phyloP scores from a whole-genome alignment of 2,888 invertebrate species.

The Cephus sareptanus region DNA sequence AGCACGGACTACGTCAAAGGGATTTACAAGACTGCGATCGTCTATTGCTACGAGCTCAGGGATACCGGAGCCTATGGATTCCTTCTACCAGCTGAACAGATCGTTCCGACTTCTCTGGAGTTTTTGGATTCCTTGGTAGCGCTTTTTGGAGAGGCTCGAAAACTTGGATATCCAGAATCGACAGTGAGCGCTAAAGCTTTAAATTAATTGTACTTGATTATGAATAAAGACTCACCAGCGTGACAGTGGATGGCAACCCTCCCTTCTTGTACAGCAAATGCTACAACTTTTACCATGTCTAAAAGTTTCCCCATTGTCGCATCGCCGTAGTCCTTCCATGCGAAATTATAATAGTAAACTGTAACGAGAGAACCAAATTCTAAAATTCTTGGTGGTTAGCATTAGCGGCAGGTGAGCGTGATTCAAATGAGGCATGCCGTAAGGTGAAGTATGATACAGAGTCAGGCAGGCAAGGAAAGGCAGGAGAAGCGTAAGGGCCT shows the following conservation, averaged over 20 bases:
- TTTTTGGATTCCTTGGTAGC: constrained; percentile 63
- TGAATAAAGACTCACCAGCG: constrained; percentile 72
- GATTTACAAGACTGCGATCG: constrained; percentile 69
- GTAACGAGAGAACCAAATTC: constrained; percentile 44
- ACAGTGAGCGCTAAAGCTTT: background rate
- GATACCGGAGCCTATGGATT: constrained; percentile 72
- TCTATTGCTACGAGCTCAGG: constrained; percentile 74
- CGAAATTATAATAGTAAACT: constrained; percentile 93
- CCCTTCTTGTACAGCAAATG: constrained; percentile 85
- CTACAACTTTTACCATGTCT: constrained; percentile 91
- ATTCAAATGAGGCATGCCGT: background rate
- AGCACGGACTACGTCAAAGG: constrained; percentile 76
- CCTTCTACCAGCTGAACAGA: constrained; percentile 69
- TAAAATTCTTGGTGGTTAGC: background rate
- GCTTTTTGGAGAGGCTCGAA: constrained; percentile 4
- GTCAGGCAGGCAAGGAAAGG: background rate
- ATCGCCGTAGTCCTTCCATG: constrained; percentile 87
- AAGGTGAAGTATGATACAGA: background rate
- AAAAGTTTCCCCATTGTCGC: constrained; percentile 80
- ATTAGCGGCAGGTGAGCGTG: background rate
- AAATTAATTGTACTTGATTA: background rate
- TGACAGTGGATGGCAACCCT: constrained; percentile 90
- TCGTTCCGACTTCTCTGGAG: constrained; percentile 67
- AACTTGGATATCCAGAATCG: constrained; percentile 14
- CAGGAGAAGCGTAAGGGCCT: background rate